A percentile compares a stretch with the other conserved stretches of the same genome.
Conservation (phyloP, 2,888 invertebrate genomes). For the Apodemia zela region DNA sequence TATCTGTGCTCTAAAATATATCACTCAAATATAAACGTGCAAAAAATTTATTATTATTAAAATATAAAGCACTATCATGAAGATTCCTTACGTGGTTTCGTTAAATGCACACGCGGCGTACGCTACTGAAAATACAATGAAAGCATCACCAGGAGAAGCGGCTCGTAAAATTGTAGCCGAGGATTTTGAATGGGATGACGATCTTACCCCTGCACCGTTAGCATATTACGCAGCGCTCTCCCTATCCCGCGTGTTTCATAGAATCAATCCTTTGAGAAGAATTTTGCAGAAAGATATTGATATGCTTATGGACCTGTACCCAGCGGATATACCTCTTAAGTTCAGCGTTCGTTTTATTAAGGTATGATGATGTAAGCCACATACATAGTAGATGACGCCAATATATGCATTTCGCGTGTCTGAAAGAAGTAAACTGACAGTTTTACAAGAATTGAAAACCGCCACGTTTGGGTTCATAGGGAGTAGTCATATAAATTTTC, state of each 20-base stretch:
- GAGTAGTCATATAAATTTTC: too few species aligned
- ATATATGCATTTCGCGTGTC: too few species aligned
- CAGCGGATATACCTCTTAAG: constrained; percentile 80
- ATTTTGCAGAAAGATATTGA: constrained; percentile 80
- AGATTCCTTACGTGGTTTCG: constrained; percentile 64
- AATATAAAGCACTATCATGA: constrained; percentile 46
- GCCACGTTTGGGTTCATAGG: too few species aligned
- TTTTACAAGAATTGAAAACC: too few species aligned
- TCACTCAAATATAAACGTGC: not conserved
- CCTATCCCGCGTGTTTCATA: constrained; percentile 63
- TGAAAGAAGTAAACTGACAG: too few species aligned
- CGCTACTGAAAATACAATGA: constrained; percentile 48
- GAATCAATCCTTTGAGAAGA: constrained; percentile 73
- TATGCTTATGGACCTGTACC: constrained; percentile 80
- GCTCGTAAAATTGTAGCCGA: constrained; percentile 59
- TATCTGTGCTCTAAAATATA: not conserved
- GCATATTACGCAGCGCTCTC: constrained; percentile 52
- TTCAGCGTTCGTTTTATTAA: constrained; percentile 75
- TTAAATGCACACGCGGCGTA: constrained; percentile 55
- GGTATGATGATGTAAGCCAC: constrained; percentile 40
- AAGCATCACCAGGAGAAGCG: constrained; percentile 45
- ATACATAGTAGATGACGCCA: too few species aligned
- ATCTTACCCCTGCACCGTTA: constrained; percentile 63
- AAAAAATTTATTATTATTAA: not conserved
- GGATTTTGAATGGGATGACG: constrained; percentile 68